Evolutionary conservation across 2,113 vertebrate genomes (phyloP).

Genomic region (Tyrannus savana): DNA sequence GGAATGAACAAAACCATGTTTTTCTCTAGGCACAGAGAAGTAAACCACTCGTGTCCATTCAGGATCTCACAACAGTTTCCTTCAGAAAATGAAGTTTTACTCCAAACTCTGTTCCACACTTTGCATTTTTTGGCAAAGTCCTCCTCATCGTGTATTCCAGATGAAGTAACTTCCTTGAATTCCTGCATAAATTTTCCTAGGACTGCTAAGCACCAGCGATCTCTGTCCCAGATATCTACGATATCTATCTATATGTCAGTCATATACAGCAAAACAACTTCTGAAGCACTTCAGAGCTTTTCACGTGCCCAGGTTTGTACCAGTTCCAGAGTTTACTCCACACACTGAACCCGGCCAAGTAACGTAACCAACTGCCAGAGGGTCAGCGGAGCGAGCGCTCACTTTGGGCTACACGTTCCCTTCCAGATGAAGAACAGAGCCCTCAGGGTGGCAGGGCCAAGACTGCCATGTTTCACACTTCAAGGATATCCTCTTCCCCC

Average conservation of each 20-base stretch:
- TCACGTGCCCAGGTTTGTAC: neutral
- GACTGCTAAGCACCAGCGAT: neutral
- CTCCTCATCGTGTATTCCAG: neutral
- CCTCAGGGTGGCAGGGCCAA: neutral
- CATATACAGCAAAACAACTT: neutral
- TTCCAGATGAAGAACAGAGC: neutral
- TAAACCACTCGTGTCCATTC: neutral
- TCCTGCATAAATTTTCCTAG: neutral
- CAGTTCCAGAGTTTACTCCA: neutral
- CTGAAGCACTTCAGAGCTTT: neutral
- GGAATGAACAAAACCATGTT: neutral
- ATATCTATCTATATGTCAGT: neutral
- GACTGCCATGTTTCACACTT: neutral
- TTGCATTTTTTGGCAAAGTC: neutral
- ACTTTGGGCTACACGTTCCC: neutral
- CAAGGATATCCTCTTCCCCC: conserved; percentile 1
- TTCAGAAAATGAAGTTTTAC: neutral
- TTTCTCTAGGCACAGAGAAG: neutral
- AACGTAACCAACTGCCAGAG: neutral
- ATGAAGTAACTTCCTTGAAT: neutral
- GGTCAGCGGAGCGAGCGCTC: accelerated
- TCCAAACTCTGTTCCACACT: neutral
- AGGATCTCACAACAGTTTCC: neutral
- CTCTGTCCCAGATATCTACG: neutral
- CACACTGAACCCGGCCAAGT: neutral